A percentile compares a stretch with the other conserved stretches of the same genome.
Conservation (phyloP, 2,888 invertebrate genomes). For the Xanthorhoe spadicearia region DNA sequence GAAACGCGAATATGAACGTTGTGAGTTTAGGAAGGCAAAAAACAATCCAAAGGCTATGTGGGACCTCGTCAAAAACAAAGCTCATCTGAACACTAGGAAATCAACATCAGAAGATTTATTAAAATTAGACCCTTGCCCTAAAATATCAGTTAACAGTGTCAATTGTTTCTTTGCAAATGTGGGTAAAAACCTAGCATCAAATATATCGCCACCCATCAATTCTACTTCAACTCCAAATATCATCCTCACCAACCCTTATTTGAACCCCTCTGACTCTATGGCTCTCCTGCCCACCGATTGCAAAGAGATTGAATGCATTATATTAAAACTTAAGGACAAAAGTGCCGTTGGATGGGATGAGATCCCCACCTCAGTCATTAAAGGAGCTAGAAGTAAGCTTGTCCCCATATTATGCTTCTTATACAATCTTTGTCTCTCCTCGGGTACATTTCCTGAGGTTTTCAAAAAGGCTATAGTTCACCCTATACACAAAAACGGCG, state of each 20-base stretch:
- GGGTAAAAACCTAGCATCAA: not conserved
- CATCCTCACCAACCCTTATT: not conserved
- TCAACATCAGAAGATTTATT: not conserved
- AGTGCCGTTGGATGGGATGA: not conserved
- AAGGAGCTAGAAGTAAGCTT: not conserved
- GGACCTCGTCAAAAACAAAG: not conserved
- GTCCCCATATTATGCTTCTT: not conserved
- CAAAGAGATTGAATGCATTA: not conserved
- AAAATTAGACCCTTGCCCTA: not conserved
- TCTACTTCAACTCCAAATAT: not conserved
- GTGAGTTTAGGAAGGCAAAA: slow-evolving; percentile 1
- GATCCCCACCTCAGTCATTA: not conserved
- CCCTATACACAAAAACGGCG: not conserved
- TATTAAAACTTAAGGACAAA: not conserved
- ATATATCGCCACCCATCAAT: not conserved
- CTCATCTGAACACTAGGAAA: not conserved
- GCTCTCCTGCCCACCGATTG: not conserved
- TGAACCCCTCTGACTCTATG: not conserved
- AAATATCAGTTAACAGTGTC: not conserved
- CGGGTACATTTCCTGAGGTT: not conserved
- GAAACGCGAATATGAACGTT: not conserved
- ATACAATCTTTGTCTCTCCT: not conserved
- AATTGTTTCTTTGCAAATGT: not conserved
- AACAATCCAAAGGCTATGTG: not conserved
- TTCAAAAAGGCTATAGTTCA: not conserved